Conservation (phyloP, 2,888 invertebrate species). For the Protodeltote pygarga region DNA sequence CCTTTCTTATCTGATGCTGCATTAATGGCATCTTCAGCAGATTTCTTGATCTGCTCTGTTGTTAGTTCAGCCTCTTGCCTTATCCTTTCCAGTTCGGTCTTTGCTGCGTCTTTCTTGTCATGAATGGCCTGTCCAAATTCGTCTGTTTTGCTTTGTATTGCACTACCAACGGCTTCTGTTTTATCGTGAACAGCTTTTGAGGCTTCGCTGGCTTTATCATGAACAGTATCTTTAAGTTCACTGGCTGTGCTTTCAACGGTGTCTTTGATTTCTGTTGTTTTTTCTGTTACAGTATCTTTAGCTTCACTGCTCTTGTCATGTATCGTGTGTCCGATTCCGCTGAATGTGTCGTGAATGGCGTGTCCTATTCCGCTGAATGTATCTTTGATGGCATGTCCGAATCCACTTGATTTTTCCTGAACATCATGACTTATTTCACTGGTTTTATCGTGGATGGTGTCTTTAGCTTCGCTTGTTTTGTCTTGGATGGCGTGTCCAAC, state of each 20-base stretch:
- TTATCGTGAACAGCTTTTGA: constrained; percentile 55
- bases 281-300: constrained; percentile 43
- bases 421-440: constrained; percentile 37
- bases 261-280: constrained; percentile 47
- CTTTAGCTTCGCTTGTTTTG: constrained; percentile 35
- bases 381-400: constrained; percentile 47
- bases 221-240: constrained; percentile 38
- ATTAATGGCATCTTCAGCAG: constrained; percentile 75
- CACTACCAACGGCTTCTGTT: constrained; percentile 56
- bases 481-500: constrained; percentile 34
- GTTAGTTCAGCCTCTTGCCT: constrained; percentile 77
- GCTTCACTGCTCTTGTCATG: constrained; percentile 51
- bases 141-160: constrained; percentile 58
- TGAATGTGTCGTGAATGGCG: constrained; percentile 51
- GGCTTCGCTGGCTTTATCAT: constrained; percentile 49
- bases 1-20: constrained; percentile 69
- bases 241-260: constrained; percentile 38
- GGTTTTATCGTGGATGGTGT: constrained; percentile 37
- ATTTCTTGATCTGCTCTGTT: constrained; percentile 79
- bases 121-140: constrained; percentile 58
- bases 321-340: constrained; percentile 39
- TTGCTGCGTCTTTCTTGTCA: constrained; percentile 66
- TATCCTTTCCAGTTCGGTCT: constrained; percentile 76
- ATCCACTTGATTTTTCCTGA: constrained; percentile 46
- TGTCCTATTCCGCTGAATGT: constrained; percentile 47